Conservation (phyloP, 2,797 vertebrate genomes). For the Podarcis siculus region DNA sequence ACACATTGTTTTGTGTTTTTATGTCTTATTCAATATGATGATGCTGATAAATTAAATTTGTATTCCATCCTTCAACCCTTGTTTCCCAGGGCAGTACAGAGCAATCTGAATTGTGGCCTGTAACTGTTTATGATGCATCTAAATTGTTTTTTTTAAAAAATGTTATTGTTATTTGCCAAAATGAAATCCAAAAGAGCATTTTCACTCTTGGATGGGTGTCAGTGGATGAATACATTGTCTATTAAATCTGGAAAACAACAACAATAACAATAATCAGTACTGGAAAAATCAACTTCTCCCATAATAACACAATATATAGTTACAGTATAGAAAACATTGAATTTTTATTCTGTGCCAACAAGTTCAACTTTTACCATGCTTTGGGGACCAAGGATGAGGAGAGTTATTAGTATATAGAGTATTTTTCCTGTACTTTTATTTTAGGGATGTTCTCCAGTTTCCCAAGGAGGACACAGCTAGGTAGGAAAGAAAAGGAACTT, state of each 20-base stretch:
- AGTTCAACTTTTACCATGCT: background rate
- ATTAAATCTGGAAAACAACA: background rate
- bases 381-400: background rate
- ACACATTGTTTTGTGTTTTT: background rate
- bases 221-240: background rate
- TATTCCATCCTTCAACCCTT: background rate
- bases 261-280: background rate
- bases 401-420: background rate
- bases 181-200: background rate
- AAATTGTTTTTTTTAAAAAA: background rate
- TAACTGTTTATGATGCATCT: background rate
- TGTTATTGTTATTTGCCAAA: background rate
- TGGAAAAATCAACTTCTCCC: constrained; percentile 3
- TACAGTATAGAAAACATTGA: background rate
- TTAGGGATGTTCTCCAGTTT: background rate
- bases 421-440: background rate
- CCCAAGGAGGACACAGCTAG: background rate
- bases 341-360: background rate
- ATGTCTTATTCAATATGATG: background rate
- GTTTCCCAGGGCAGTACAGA: too few relatives aligned
- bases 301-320: constrained; percentile 24
- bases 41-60: background rate
- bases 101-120: background rate
- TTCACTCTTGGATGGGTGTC: background rate
- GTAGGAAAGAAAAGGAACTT: background rate